Evolutionary conservation across 2,797 vertebrate species (phyloP).

Genomic region (Eleutherodactylus coqui): DNA sequence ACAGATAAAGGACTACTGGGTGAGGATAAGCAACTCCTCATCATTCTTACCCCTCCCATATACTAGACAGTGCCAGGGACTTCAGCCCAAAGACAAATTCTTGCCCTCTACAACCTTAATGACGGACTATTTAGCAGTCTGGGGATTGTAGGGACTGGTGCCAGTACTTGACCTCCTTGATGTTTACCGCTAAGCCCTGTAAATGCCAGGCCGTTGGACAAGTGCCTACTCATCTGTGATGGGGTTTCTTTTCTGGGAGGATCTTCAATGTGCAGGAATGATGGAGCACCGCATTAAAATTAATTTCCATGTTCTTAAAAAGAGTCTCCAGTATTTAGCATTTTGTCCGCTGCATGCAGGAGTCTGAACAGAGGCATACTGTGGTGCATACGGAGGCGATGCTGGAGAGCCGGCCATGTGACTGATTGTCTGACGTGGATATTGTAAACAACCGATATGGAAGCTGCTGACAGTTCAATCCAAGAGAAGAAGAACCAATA

Average conservation of each 20-base stretch:
- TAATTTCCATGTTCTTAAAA: too few species aligned
- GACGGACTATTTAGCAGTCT: neutral
- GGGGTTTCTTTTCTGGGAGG: neutral
- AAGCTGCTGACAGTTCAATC: too few species aligned
- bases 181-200: neutral
- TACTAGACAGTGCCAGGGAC: conserved; percentile 1
- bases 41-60: neutral
- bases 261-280: too few species aligned
- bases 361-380: too few species aligned
- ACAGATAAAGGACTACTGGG: neutral
- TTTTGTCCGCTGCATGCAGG: too few species aligned
- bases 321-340: too few species aligned
- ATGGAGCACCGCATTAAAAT: too few species aligned
- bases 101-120: neutral
- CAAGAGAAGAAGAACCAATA: too few species aligned
- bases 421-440: too few species aligned
- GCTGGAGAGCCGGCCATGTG: too few species aligned
- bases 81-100: neutral
- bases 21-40: neutral
- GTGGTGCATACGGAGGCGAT: too few species aligned
- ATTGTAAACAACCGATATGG: too few species aligned
- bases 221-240: neutral
- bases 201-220: neutral
- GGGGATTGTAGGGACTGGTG: neutral
- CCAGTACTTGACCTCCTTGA: conserved; percentile 10